These are phyloP conservation scores for Drosophila maculinotata DNA, from an alignment of 2,888 invertebrate species.

Conservation along the genomic window DNA sequence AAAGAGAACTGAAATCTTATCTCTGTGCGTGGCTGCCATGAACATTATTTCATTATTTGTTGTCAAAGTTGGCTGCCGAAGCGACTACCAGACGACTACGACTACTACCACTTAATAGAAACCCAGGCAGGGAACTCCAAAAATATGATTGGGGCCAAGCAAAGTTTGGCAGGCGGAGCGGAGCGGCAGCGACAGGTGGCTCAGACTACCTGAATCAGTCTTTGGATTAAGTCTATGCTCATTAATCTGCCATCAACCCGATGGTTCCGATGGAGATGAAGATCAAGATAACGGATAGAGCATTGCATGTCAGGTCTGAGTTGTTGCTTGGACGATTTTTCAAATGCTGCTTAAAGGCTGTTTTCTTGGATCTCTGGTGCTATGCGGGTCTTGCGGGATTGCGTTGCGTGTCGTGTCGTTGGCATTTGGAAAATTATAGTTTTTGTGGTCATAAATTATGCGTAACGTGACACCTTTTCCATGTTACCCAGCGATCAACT, in stretches of 20 bases:
- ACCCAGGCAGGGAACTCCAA: constrained; percentile 1
- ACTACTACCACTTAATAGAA: constrained; percentile 2
- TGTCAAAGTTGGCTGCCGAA: constrained; percentile 72
- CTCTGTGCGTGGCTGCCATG: constrained; percentile 57
- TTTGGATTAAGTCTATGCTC: constrained; percentile 22
- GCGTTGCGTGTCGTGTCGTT: constrained; percentile 51
- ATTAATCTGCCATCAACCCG: constrained; percentile 60
- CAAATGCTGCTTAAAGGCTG: constrained; percentile 42
- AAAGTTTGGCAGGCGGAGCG: constrained; percentile 22
- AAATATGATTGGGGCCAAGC: constrained; percentile 39
- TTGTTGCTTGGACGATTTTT: constrained; percentile 36
- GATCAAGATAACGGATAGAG: constrained; percentile 34
- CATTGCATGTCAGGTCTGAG: constrained; percentile 59
- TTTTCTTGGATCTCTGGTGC: constrained; percentile 7
- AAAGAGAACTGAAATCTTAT: constrained; percentile 71
- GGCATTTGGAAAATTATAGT: constrained; percentile 69
- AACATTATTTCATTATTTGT: constrained; percentile 81
- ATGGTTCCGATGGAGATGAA: constrained; percentile 26
- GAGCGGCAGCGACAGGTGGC: constrained; percentile 36
- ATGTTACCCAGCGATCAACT: constrained; percentile 64
- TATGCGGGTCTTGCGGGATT: constrained; percentile 17
- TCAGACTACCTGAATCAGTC: constrained; percentile 32
- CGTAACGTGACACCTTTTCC: constrained; percentile 84
- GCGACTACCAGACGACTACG: constrained; percentile 61
- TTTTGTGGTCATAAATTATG: constrained; percentile 81